These are phyloP conservation scores for Sphaerodactylus townsendi DNA, from an alignment of 2,113 vertebrate genomes.

Conservation along the genomic window DNA sequence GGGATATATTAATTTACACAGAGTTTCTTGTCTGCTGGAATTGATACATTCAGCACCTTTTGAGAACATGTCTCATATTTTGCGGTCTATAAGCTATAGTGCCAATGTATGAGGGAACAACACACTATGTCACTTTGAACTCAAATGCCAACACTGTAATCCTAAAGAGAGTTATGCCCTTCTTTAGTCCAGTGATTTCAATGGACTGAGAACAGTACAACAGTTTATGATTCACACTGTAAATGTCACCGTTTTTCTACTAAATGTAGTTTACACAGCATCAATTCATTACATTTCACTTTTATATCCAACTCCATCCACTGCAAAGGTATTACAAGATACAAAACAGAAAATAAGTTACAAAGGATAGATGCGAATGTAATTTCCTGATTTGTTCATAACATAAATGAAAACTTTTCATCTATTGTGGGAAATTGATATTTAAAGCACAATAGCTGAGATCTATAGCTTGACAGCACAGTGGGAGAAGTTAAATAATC, in stretches of 20 bases:
- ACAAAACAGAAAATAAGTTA: not conserved
- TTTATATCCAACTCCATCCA: not conserved
- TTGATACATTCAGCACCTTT: not conserved
- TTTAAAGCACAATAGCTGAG: not conserved
- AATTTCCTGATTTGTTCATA: not conserved
- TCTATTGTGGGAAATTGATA: not conserved
- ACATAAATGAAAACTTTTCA: not conserved
- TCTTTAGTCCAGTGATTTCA: no score
- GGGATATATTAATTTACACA: not conserved
- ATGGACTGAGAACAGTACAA: no score
- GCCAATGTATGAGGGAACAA: not conserved
- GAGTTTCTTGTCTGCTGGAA: not conserved
- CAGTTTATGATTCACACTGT: no score
- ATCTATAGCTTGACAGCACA: not conserved
- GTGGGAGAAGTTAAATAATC: not conserved
- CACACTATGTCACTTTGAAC: not conserved
- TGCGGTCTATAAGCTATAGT: not conserved
- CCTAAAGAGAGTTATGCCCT: no score
- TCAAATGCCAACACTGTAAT: not conserved
- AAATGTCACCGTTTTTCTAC: not conserved
- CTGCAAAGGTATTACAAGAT: not conserved
- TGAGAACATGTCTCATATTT: not conserved
- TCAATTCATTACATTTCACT: not conserved
- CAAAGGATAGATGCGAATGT: not conserved
- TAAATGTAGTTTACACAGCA: not conserved